phyloP scores from a whole-genome alignment of 2,113 vertebrate genomes.

The Syngnathus scovelli region DNA sequence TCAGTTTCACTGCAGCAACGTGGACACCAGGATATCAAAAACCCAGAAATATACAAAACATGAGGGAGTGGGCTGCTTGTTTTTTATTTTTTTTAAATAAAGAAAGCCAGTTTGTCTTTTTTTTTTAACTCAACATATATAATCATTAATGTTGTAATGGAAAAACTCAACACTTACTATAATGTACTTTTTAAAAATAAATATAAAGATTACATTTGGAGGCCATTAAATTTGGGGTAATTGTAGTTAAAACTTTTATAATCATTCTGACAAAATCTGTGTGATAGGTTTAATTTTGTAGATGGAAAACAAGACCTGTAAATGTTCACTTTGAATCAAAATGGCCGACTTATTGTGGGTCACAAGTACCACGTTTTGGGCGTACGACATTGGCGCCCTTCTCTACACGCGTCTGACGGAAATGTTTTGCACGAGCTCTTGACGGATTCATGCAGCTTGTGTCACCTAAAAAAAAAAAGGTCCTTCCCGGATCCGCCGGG shows the following conservation, averaged over 20 bases:
- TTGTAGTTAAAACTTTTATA: too few relatives aligned
- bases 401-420: slow-evolving; percentile 43
- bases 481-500: slow-evolving; percentile 55
- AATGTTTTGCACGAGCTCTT: slow-evolving; percentile 62
- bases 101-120: too few relatives aligned
- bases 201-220: too few relatives aligned
- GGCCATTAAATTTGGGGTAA: too few relatives aligned
- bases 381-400: slow-evolving; percentile 41
- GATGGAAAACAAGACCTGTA: background rate
- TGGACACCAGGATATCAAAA: background rate
- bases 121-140: too few relatives aligned
- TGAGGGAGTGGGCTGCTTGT: background rate
- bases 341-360: too few relatives aligned
- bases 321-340: background rate
- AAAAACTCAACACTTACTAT: too few relatives aligned
- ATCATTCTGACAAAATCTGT: too few relatives aligned
- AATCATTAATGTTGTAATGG: background rate
- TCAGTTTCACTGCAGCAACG: background rate
- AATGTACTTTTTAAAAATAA: too few relatives aligned
- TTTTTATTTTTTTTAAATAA: too few relatives aligned
- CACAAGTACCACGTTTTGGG: slow-evolving; percentile 12
- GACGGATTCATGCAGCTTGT: slow-evolving; percentile 62
- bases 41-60: background rate
- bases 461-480: slow-evolving; percentile 31
- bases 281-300: background rate